Percentiles rank a stretch among this genome's conserved stretches.
Conservation (phyloP, 2,113 vertebrate species). For the Suricata suricatta region DNA sequence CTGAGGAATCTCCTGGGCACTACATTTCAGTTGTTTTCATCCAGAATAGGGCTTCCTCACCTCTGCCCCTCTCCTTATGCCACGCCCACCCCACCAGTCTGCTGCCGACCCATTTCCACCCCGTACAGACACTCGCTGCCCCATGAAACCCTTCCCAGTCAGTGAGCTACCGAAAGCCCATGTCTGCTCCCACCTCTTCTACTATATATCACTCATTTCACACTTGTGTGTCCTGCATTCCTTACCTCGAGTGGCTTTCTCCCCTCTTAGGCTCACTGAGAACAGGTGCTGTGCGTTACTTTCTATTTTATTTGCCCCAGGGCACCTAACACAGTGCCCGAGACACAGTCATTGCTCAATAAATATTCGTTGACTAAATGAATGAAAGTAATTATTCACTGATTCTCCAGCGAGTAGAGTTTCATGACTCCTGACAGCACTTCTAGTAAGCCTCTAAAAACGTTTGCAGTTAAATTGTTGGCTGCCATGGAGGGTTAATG, state of each 20-base stretch:
- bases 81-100: fast-evolving
- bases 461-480: neutral
- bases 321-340: neutral
- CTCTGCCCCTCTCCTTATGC: neutral
- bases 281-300: neutral
- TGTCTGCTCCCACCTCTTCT: neutral
- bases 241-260: neutral
- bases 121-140: neutral
- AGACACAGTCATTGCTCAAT: neutral
- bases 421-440: neutral
- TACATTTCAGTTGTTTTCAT: neutral
- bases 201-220: fast-evolving
- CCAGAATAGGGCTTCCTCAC: neutral
- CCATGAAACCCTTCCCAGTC: neutral
- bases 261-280: neutral
- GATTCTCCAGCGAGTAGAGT: neutral
- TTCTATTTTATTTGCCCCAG: neutral
- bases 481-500: neutral
- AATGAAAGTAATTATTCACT: neutral
- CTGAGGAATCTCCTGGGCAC: neutral
- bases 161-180: neutral
- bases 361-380: neutral
- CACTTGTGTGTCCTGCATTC: neutral
- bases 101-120: neutral
- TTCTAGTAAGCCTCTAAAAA: neutral